Percentiles rank a stretch among this genome's conserved stretches.
Evolutionary conservation across 2,888 invertebrate species (phyloP).

Genomic region (Drosophila nr. perissopoda): DNA sequence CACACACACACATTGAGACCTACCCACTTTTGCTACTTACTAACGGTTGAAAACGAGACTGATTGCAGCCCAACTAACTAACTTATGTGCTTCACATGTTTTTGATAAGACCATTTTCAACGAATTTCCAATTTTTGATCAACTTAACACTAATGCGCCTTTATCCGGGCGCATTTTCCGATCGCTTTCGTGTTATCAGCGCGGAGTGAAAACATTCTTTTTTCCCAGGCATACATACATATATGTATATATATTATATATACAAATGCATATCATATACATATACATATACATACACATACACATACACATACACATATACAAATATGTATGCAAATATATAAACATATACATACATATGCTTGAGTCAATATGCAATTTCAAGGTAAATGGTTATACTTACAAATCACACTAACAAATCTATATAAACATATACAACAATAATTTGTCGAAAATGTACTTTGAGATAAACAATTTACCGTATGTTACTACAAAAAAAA

Average conservation of each 20-base stretch:
- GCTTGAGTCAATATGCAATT: neutral
- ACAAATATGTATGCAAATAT: slow-evolving; percentile 3
- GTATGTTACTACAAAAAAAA: slow-evolving; percentile 9
- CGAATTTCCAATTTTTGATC: slow-evolving; percentile 7
- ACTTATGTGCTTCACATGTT: slow-evolving; percentile 14
- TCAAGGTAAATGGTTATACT: neutral
- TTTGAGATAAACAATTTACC: slow-evolving; percentile 25
- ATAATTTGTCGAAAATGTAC: slow-evolving; percentile 3
- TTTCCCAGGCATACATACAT: neutral
- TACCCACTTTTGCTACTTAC: slow-evolving; percentile 12
- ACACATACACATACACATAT: slow-evolving; percentile 4
- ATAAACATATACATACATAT: slow-evolving; percentile 3
- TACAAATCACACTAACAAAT: neutral
- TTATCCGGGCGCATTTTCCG: neutral
- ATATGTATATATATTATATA: neutral
- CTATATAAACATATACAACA: slow-evolving; percentile 1
- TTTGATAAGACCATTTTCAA: slow-evolving; percentile 17
- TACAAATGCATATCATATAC: neutral
- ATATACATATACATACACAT: slow-evolving; percentile 14
- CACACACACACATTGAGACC: slow-evolving; percentile 1
- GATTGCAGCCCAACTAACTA: slow-evolving; percentile 28
- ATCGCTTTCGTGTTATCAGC: neutral
- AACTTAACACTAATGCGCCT: neutral
- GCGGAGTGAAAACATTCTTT: neutral
- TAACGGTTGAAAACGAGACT: slow-evolving; percentile 45